A percentile compares a stretch with the other conserved stretches of the same genome.
phyloP scores from a whole-genome alignment of 2,113 vertebrate genomes.

The Vanacampus margaritifer region DNA sequence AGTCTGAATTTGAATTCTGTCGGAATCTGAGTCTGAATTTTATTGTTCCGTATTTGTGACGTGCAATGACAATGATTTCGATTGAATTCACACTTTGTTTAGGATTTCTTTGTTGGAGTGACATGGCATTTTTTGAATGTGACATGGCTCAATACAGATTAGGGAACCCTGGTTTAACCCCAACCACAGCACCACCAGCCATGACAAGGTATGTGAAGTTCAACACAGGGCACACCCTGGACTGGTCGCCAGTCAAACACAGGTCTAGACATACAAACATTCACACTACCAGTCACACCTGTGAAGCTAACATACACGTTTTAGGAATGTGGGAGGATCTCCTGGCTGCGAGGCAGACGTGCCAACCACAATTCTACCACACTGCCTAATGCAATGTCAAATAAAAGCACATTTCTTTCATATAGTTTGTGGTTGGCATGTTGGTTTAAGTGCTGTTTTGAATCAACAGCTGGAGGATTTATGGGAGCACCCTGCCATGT shows the following conservation, averaged over 20 bases:
- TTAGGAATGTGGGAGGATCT: background rate
- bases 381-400: background rate
- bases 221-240: background rate
- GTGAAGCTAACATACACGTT: background rate
- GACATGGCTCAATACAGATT: too few relatives aligned
- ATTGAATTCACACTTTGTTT: too few relatives aligned
- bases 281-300: background rate
- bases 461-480: constrained; percentile 13
- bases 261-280: background rate
- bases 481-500: constrained; percentile 6
- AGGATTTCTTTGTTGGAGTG: too few relatives aligned
- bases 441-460: constrained; percentile 2
- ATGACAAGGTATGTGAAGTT: background rate
- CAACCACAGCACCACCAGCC: too few relatives aligned
- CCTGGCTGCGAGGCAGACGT: background rate
- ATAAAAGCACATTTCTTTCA: background rate
- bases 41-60: too few relatives aligned
- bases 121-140: too few relatives aligned
- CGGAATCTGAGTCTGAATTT: too few relatives aligned
- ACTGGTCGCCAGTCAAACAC: background rate
- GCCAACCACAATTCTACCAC: background rate
- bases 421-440: background rate
- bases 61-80: too few relatives aligned
- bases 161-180: too few relatives aligned
- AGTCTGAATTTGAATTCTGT: background rate